Evolutionary conservation across 2,113 vertebrate genomes (phyloP), one percentile per base, ranked within the genome.

Genomic region (Astur gentilis): DNA sequence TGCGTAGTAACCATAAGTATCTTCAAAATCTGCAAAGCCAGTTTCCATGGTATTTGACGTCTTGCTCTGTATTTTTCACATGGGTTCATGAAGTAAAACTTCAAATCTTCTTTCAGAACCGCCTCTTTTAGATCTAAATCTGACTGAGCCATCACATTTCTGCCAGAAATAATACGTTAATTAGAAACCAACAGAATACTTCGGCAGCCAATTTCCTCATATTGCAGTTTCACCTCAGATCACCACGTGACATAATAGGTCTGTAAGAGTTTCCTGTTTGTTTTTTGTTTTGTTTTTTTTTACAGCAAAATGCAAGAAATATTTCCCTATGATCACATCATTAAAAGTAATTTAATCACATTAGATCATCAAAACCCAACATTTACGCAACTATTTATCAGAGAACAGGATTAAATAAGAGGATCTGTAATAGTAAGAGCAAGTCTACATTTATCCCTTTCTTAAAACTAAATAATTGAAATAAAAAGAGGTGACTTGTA

Each of bases 51-150:
- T 71, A 99, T 95, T 79, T 99, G 99, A 66, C 64, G 94, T 82
- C 99, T 97, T 89, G 99, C 98, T 97, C 98, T 97, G 97, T 99
- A 99, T 97, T 99, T 99, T 97, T 99, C 99, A 98, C 99, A 99
- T 0, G 99, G 99, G 85, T 98, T 99, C 99, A 99, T 99, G 96
- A 99, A 99, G 97, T 99, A 99, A 95, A 99, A 99, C 88, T 91
- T 99, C 87, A 99, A 98, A 97, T 99, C 99, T 93, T 99, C 98
- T 96, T 98, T 99, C 91, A 99, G 97, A 23, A 77, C 90, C 0
- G 96, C 77, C 93, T 99, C 99, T 77, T 98, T 98, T 55, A 93
- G 78, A 29, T 98, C 97, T 34, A 97, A 44, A 69, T 99, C 99
- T 22, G 94, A 89, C 61, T 97, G 97, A 47, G 96, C 96, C 96